Evolutionary conservation across 2,888 invertebrate genomes (phyloP), one percentile per base, ranked within the genome.

Genomic region (Perithous albicinctus): DNA sequence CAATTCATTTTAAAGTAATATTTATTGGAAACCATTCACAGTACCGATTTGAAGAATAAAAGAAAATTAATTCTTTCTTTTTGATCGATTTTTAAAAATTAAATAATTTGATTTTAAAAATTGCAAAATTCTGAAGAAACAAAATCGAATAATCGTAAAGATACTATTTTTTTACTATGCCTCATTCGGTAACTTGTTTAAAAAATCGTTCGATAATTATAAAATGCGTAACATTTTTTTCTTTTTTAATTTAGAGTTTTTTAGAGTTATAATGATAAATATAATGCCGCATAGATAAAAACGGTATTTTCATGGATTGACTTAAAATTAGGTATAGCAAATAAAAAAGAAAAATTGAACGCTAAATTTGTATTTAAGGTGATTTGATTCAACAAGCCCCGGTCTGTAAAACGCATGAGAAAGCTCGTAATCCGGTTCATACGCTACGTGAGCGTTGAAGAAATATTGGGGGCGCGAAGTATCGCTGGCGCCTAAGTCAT

Each of bases 401-500:
- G 59, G 59, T 59, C 15, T 23, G n/a, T 35, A 15, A 5, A 12
- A 54, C 51, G 54, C 23, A 43, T 15, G 18, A 29, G 29, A 26
- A 63, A 67, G 48, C 54, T 72, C 38, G 66, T 66, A 67, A 63
- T 54, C 38, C 69, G 51, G 69, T 69, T 82, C 67, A 32, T 32
- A 59, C 35, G 32, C 63, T 29, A 59, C 80, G 63, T 80, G 80
- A 78, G 69, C 70, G 76, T 63, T 59, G 72, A 82, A 79, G 72
- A 82, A 82, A 82, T 79, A 82, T 82, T 67, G 79, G 79, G 78
- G 51, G 78, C 82, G 82, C 78, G 66, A 82, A 82, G 82, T 82
- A 82, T 75, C 78, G 78, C 72, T 83, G 85, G 85, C 85, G 85
- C 85, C 85, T 82, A 73, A 82, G 82, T 85, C 85, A 83, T 85